Percentiles rank a stretch among this genome's conserved stretches.
Evolutionary conservation across 2,113 vertebrate species (phyloP).

Genomic region (Ceratotherium simum): DNA sequence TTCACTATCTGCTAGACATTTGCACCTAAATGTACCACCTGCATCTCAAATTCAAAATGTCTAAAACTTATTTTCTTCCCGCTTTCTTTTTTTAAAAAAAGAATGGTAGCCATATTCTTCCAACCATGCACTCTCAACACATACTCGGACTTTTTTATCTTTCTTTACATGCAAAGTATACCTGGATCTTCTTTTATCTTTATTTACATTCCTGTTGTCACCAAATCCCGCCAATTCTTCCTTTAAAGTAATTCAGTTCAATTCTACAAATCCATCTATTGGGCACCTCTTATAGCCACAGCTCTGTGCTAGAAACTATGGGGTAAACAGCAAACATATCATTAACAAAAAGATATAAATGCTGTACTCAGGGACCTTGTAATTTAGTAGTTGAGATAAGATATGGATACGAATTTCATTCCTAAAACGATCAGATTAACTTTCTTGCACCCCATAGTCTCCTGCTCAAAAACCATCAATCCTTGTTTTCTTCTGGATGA

Average conservation of each 20-base stretch:
- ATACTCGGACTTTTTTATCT: neutral
- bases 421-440: neutral
- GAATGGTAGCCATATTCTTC: neutral
- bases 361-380: neutral
- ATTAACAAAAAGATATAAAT: neutral
- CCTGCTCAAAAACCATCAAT: neutral
- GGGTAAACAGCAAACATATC: neutral
- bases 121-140: neutral
- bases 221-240: neutral
- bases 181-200: neutral
- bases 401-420: neutral
- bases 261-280: neutral
- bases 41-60: slow-evolving; percentile 22
- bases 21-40: neutral
- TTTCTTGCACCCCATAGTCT: neutral
- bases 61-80: slow-evolving; percentile 48
- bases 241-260: neutral
- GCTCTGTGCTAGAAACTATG: neutral
- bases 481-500: neutral
- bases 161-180: neutral
- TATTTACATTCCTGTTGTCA: neutral
- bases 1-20: slow-evolving; percentile 39
- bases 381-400: neutral
- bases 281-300: neutral
- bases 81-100: neutral